phyloP scores from a whole-genome alignment of 2,888 invertebrate genomes.

The Schrankia costaestrigalis region DNA sequence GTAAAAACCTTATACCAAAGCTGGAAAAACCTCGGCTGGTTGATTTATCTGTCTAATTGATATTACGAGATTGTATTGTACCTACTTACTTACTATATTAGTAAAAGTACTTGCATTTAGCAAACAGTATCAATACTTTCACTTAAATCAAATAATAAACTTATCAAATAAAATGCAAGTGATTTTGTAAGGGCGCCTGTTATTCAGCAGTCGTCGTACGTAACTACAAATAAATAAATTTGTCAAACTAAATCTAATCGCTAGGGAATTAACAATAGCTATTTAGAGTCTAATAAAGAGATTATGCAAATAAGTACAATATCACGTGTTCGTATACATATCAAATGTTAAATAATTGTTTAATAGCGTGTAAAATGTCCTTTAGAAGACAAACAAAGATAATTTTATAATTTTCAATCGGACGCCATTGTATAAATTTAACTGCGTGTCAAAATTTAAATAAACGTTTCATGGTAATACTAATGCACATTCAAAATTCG shows the following conservation, averaged over 20 bases:
- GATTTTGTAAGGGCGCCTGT: too few relatives aligned
- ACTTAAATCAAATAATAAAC: too few relatives aligned
- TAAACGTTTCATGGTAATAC: conserved; percentile 65
- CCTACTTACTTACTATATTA: too few relatives aligned
- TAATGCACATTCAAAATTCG: conserved; percentile 58
- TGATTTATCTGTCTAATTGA: too few relatives aligned
- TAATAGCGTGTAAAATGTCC: conserved; percentile 72
- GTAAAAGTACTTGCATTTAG: too few relatives aligned
- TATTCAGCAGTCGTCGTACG: not conserved
- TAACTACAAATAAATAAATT: conserved; percentile 8
- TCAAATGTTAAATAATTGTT: conserved; percentile 64
- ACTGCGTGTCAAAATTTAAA: conserved; percentile 77
- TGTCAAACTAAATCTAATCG: too few relatives aligned
- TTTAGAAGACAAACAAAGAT: conserved; percentile 66
- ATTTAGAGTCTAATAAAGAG: conserved; percentile 47
- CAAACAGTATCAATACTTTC: too few relatives aligned
- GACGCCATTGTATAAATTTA: conserved; percentile 56
- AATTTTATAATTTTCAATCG: conserved; percentile 63
- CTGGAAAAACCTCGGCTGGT: too few relatives aligned
- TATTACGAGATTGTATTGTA: too few relatives aligned
- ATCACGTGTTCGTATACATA: conserved; percentile 65
- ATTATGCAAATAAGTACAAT: conserved; percentile 65
- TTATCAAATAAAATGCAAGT: too few relatives aligned
- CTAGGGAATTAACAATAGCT: too few relatives aligned
- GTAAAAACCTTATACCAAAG: too few relatives aligned